Evolutionary conservation across 2,888 invertebrate genomes (phyloP).

Genomic region (Autographa gamma): DNA sequence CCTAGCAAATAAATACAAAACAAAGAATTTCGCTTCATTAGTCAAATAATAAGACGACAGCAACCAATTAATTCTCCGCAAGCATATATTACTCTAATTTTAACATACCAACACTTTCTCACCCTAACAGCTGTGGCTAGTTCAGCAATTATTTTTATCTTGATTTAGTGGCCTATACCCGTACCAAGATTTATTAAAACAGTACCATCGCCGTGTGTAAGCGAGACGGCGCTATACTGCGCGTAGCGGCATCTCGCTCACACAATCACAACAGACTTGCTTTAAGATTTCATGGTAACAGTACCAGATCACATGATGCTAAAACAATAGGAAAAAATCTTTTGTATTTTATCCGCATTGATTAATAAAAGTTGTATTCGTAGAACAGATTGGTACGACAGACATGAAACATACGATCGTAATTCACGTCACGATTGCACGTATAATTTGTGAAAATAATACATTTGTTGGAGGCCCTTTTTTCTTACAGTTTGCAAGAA

Average conservation of each 20-base stretch:
- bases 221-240: too few species aligned
- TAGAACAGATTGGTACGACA: constrained; percentile 25
- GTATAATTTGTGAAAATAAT: neutral
- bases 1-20: neutral
- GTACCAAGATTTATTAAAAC: too few species aligned
- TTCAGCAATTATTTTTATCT: constrained; percentile 50
- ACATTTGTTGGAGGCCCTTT: neutral
- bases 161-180: constrained; percentile 18
- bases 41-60: neutral
- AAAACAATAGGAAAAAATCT: constrained; percentile 27
- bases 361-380: neutral
- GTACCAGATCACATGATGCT: constrained; percentile 46
- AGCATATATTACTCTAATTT: constrained; percentile 25
- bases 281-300: too few species aligned
- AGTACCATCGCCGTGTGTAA: too few species aligned
- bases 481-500: neutral
- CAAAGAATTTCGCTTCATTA: constrained; percentile 1
- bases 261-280: too few species aligned
- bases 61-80: constrained; percentile 22
- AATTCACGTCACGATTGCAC: constrained; percentile 17
- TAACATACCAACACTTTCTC: constrained; percentile 22
- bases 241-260: too few species aligned
- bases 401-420: constrained; percentile 11
- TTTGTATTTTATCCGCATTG: neutral
- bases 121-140: constrained; percentile 25